These are phyloP conservation scores for Carpatolechia fugitivella DNA, from an alignment of 2,888 invertebrate genomes.

Conservation along the genomic window DNA sequence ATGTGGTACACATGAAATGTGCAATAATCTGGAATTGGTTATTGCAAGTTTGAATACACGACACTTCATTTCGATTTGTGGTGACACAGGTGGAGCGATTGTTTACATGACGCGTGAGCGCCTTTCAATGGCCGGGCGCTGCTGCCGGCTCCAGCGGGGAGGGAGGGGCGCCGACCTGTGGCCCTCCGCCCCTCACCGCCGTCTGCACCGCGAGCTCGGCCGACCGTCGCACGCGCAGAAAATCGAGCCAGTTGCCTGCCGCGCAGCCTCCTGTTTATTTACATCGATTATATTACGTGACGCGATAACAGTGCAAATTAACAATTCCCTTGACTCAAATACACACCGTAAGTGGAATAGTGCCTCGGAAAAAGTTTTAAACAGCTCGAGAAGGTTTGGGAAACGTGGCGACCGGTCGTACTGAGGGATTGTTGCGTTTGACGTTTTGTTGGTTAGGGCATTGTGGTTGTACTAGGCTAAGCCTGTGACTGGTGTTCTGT, in stretches of 20 bases:
- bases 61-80: slow-evolving; percentile 22
- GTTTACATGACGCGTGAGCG: slow-evolving; percentile 53
- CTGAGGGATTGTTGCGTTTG: slow-evolving; percentile 44
- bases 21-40: neutral
- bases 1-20: too few relatives aligned
- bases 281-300: slow-evolving; percentile 49
- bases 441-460: slow-evolving; percentile 44
- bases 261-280: slow-evolving; percentile 77
- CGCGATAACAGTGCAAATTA: slow-evolving; percentile 28
- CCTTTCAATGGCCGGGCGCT: slow-evolving; percentile 54
- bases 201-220: slow-evolving; percentile 36
- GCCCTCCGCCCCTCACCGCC: slow-evolving; percentile 22
- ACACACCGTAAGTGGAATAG: slow-evolving; percentile 15
- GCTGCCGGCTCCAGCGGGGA: slow-evolving; percentile 31
- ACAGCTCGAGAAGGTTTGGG: slow-evolving; percentile 16
- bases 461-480: slow-evolving; percentile 45
- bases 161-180: slow-evolving; percentile 51
- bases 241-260: slow-evolving; percentile 70
- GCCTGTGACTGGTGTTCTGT: neutral
- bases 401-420: slow-evolving; percentile 16
- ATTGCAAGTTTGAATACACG: neutral
- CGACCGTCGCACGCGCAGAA: slow-evolving; percentile 69
- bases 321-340: slow-evolving; percentile 9
- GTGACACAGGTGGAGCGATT: slow-evolving; percentile 60
- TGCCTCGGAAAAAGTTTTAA: slow-evolving; percentile 13